Conservation (phyloP, 2,113 vertebrate genomes). For the Meriones unguiculatus region DNA sequence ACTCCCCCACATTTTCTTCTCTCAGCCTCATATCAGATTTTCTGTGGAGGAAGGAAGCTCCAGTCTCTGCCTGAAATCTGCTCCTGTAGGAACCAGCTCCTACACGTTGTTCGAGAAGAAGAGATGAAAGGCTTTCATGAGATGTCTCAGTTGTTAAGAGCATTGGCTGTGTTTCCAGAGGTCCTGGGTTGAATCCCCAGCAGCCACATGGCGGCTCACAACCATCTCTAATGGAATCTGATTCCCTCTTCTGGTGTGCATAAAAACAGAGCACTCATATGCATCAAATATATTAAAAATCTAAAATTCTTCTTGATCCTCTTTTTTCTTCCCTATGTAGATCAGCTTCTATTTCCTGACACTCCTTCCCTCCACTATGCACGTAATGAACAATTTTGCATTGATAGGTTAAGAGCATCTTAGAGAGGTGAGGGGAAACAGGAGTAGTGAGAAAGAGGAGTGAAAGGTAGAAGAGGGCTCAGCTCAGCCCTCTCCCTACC, state of each 20-base stretch:
- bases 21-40: neutral
- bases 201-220: no score
- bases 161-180: no score
- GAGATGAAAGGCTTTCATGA: neutral
- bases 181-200: no score
- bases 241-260: no score
- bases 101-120: neutral
- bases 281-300: no score
- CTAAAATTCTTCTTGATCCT: neutral
- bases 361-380: neutral
- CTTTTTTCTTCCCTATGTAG: neutral
- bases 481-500: neutral
- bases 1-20: neutral
- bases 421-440: neutral
- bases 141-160: no score
- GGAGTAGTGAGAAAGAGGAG: rapidly evolving
- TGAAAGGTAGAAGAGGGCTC: neutral
- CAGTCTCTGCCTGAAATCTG: neutral
- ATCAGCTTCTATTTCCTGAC: neutral
- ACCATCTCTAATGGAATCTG: no score
- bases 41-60: neutral
- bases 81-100: neutral
- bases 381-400: neutral
- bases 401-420: neutral
- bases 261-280: no score